Evolutionary conservation across 2,888 invertebrate species (phyloP), one percentile per base, ranked within the genome.

Genomic region (Lathronympha strigana): DNA sequence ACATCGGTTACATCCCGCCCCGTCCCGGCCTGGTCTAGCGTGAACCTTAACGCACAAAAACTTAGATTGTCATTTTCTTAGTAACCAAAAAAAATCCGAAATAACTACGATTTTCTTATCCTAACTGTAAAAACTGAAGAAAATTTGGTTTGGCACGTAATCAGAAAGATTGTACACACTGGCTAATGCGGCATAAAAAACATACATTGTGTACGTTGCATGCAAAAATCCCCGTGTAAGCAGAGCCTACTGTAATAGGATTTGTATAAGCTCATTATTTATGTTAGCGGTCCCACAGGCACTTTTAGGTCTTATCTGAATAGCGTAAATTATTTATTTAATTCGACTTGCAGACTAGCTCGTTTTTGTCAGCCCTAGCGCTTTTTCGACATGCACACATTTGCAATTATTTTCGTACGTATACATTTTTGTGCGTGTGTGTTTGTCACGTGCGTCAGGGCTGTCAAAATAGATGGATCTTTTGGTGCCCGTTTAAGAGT

Each of bases 261-360:
- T 80, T 78, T 72, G 57, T 69, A 64, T 74, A 79, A 80, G 77
- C 79, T 73, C 70, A 75, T 79, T 79, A 78, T 68, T 63, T 66
- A 62, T 63, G 55, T 57, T 55, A 55, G 50, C 61, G 17, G 54
- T 66, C 61, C 66, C 61, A 15, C 50, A 61, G 55, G 61, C 66
- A 61, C 61, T 61, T 61, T 62, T 57, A 66, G 61, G 66, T 57
- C 61, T 66, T 66, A 54, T 47, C 64, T 60, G 60, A 28, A 45
- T 21, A 38, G 49, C 38, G 36, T 53, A 21, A 53, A 60, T 31
- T 40, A 25, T 61, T 54, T 40, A 66, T 54, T 38, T 53, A 54
- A 23, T 25, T 45, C 28, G 58, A 45, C 66, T 50, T 66, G 17
- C 28, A 38, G 21, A 40, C 40, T 4, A 23, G 11, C 36, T 9